Evolutionary conservation across 2,797 vertebrate species (phyloP), one percentile per base, ranked within the genome.

Genomic region (Chloroceryle inda): DNA sequence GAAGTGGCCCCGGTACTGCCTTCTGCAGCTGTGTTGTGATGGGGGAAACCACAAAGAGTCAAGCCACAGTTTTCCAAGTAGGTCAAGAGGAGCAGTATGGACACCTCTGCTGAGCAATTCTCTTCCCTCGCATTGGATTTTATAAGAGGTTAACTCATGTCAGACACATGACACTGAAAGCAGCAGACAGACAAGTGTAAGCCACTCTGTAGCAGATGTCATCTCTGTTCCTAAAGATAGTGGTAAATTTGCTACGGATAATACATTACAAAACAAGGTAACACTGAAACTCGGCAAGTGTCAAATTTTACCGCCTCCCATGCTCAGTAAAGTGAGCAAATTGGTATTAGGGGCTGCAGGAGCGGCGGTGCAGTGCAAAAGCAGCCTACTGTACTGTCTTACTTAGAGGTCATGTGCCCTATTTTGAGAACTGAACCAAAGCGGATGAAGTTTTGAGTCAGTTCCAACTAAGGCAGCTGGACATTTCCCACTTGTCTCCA

Each of bases 381-480:
- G 76, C 93, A 97, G 69, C 58, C 89, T 96, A 95, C 93, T 96
- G 93, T 95, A 96, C 86, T 82, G 62, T 96, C 88, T 91, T 83
- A 68, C 94, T 97, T 89, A 85, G 94, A 96, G 94, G 96, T 97
- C 97, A 95, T 96, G 93, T 96, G 95, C 92, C 95, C 97, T 96
- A 94, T 96, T 97, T 96, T 85, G 80, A 98, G 95, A 94, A 94
- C 95, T 94, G 95, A 97, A 97, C 96, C 95, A 95, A 97, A 97
- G 96, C 93, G 89, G 95, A 96, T 97, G 96, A 96, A 94, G 91
- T 96, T 97, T 97, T 98, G 97, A 97, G 89, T 89, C n/a, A 1
- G 77, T 97, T 97, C 97, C 96, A 97, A 96, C 73, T 95, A 86
- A 98, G 91, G 96, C 96, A 98, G 97, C 97, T 97, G 97, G 97